phyloP scores from a whole-genome alignment of 2,113 vertebrate genomes.

The Gymnogyps californianus region DNA sequence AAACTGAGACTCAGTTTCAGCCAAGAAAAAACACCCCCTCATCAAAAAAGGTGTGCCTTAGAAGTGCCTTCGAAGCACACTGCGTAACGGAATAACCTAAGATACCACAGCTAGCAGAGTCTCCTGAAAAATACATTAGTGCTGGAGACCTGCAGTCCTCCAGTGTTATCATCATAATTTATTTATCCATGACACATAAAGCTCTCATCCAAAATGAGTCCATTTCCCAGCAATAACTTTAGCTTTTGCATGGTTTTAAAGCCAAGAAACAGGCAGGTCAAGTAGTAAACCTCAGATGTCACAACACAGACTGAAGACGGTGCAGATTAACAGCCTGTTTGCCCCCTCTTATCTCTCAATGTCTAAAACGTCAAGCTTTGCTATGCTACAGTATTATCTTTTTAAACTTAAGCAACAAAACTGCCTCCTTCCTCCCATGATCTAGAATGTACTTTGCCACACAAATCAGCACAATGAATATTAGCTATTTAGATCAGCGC shows the following conservation, averaged over 20 bases:
- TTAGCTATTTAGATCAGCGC: background rate
- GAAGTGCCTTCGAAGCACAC: background rate
- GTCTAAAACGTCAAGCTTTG: background rate
- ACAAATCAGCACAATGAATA: background rate
- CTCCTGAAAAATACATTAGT: conserved; percentile 41
- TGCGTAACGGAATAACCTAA: background rate
- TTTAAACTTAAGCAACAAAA: background rate
- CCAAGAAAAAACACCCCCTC: background rate
- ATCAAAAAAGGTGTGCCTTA: background rate
- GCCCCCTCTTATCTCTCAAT: background rate
- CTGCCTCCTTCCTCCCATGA: background rate
- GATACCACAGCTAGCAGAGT: background rate
- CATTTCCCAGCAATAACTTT: background rate
- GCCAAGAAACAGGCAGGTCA: background rate
- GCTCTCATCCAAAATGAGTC: background rate
- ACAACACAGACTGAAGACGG: background rate
- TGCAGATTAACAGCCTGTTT: background rate
- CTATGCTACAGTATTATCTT: background rate
- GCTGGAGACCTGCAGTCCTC: background rate
- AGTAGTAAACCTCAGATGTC: background rate
- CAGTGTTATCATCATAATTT: background rate
- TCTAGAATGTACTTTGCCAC: background rate
- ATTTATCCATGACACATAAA: conserved; percentile 27
- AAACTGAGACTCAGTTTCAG: background rate
- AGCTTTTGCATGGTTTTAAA: background rate